Base-by-base conservation (phyloP, 2,113 vertebrate genomes). In the Paedocypris sp. region DNA sequence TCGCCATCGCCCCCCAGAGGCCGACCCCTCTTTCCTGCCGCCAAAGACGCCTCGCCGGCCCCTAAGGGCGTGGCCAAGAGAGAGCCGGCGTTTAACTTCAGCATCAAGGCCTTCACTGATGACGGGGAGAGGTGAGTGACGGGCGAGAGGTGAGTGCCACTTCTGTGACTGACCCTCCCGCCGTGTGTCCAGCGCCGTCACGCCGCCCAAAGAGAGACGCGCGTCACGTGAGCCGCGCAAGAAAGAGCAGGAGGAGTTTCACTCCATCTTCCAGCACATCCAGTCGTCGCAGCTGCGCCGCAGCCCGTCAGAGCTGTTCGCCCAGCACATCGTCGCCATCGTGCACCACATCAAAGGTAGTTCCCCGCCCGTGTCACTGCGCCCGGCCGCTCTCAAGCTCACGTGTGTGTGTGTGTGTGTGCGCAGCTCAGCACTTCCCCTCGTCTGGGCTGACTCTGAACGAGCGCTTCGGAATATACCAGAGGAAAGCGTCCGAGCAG, bases 281-380 rank as follows among this genome's bases (percentile, higher is more conserved):
- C 91, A 97, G 74, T 85, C 91, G 5, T 80, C 90, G 12, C 93
- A 94, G 84, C 89, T 93, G 9, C 88, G 89, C 38, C 80, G 90
- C 4, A 97, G 91, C 67, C 94, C 93, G 2, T 91, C 92, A 0
- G 95, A 98, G 57, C 81, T 98, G 25, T 98, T 98, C 69, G 93
- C 93, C 62, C 95, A 98, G 73, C 95, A 98, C 63, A 93, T 98
- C 51, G 94, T 98, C 81, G 94, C 91, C 1, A 94, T 98, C 35
- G 93, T 98, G 71, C 94, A 98, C 67, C 94, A 97, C 16, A 94
- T 98, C 51, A 94, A 94, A 97, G 95, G 95, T 94, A 64, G 65
- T 77, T 0, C 2, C n/a, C n/a, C n/a, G n/a, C n/a, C n/a, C n/a
- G n/a, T n/a, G n/a, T n/a, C n/a, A n/a, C n/a, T n/a, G n/a, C n/a